Evolutionary conservation across 1,140 invertebrate species (phyloP).

Genomic region (Heliconius hermathena): DNA sequence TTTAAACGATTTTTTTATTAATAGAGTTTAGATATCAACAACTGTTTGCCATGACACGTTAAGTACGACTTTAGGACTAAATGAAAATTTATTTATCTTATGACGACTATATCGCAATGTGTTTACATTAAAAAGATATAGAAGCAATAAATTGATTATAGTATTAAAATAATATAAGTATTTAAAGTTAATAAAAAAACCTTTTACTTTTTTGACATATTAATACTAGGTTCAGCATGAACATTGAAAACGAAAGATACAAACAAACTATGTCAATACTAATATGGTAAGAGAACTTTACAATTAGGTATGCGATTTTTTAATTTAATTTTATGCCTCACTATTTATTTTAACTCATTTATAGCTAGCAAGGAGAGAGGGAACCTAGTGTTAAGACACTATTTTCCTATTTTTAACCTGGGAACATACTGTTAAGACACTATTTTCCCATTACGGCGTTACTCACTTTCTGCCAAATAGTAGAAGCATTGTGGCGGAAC

Average conservation of each 20-base stretch:
- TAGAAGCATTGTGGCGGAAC: too few species aligned
- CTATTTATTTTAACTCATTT: too few species aligned
- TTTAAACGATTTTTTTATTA: background rate
- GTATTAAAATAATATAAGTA: background rate
- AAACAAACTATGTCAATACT: too few species aligned
- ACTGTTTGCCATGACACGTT: background rate
- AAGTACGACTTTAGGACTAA: background rate
- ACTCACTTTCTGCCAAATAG: too few species aligned
- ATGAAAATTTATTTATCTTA: background rate
- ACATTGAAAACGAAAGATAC: background rate
- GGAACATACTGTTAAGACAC: too few species aligned
- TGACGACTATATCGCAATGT: background rate
- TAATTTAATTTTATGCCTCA: too few species aligned
- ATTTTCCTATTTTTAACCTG: too few species aligned
- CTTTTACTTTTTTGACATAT: background rate
- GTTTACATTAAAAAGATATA: background rate
- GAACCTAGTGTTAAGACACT: too few species aligned
- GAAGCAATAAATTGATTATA: background rate
- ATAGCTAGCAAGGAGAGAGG: too few species aligned
- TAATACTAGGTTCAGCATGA: background rate
- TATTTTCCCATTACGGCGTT: too few species aligned
- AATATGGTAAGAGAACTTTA: too few species aligned
- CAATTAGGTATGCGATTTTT: too few species aligned
- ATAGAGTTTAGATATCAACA: background rate
- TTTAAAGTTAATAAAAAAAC: background rate